A percentile compares a stretch with the other conserved stretches of the same genome.
Evolutionary conservation across 2,113 vertebrate species (phyloP).

Genomic region (Platanista minor): DNA sequence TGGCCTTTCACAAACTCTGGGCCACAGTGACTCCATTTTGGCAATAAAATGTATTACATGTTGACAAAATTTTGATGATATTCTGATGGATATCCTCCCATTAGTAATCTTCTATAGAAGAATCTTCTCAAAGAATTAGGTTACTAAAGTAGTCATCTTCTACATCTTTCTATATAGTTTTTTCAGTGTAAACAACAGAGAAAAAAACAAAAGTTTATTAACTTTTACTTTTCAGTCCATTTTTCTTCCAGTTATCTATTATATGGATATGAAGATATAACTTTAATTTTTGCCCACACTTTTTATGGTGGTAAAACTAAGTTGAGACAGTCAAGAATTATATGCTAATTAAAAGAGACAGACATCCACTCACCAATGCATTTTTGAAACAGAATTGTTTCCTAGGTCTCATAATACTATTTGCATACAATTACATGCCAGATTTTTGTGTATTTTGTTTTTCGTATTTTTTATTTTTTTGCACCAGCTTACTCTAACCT

Average conservation of each 20-base stretch:
- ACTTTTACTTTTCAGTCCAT: neutral
- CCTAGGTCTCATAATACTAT: neutral
- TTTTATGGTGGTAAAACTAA: neutral
- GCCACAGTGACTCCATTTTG: neutral
- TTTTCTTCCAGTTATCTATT: neutral
- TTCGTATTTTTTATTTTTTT: neutral
- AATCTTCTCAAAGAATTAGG: neutral
- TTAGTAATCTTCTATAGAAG: neutral
- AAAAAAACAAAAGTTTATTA: neutral
- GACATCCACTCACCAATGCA: fast-evolving
- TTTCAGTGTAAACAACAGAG: neutral
- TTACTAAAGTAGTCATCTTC: neutral
- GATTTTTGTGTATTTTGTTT: neutral
- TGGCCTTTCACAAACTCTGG: neutral
- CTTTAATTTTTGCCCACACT: neutral
- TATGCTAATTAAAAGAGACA: neutral
- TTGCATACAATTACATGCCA: neutral
- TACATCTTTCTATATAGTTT: neutral
- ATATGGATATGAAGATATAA: neutral
- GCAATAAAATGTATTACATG: neutral
- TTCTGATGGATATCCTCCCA: neutral
- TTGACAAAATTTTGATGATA: neutral
- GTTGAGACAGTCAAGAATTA: neutral
- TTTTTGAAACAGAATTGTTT: neutral
- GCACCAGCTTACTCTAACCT: neutral